phyloP scores from a whole-genome alignment of 2,888 invertebrate species.

The Slavum lentiscoides region DNA sequence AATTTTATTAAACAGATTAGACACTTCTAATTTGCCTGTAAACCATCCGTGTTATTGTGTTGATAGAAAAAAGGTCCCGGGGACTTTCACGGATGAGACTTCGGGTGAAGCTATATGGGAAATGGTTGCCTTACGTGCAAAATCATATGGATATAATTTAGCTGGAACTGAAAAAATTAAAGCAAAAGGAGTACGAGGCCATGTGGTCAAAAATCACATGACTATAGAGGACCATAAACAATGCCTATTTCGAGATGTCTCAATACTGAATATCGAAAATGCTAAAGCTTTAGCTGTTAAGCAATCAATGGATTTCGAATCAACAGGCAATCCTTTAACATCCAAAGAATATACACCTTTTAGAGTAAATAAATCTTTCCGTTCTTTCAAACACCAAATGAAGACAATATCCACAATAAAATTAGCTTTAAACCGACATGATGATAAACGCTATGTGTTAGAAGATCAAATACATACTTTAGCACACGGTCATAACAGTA shows the following conservation, averaged over 20 bases:
- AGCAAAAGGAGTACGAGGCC: too few species aligned
- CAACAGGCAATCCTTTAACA: background rate
- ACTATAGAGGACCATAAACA: background rate
- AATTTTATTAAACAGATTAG: background rate
- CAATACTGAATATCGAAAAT: background rate
- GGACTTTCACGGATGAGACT: background rate
- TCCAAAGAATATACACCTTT: background rate
- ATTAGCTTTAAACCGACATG: too few species aligned
- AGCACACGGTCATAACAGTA: too few species aligned
- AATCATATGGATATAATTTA: too few species aligned
- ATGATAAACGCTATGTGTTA: too few species aligned
- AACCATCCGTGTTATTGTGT: background rate
- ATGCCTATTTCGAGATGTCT: background rate
- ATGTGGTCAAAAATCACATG: too few species aligned
- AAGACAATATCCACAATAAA: too few species aligned
- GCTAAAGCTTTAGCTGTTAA: background rate
- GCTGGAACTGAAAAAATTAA: too few species aligned
- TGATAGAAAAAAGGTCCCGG: background rate
- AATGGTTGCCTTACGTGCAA: too few species aligned
- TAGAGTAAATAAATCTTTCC: background rate
- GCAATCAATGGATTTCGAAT: background rate
- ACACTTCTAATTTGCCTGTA: background rate
- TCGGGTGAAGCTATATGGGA: background rate
- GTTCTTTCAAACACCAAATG: too few species aligned
- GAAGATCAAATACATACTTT: too few species aligned